Evolutionary conservation across 2,113 vertebrate genomes (phyloP), one percentile per base, ranked within the genome.

Genomic region (Mustela lutreola): DNA sequence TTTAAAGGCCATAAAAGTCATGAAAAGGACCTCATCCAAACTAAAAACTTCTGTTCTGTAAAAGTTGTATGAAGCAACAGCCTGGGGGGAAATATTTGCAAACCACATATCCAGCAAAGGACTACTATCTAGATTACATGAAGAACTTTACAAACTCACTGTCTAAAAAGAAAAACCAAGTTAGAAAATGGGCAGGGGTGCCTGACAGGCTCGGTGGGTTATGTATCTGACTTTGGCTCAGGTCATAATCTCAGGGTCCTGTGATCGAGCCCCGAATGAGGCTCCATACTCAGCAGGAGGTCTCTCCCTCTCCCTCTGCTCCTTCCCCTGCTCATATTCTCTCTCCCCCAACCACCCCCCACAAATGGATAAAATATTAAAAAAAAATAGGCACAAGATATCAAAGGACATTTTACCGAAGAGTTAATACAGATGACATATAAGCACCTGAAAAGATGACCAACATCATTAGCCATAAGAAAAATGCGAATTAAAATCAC

Each of bases 1-100:
- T 45, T 22, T 15, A 96, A 75, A 93, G 50, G 45, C 82, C 3
- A 95, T 97, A 87, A 83, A 89, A 96, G 81, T 58, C 76, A 97
- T 33, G 0, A 97, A 75, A 18, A 42, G 26, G 56, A 50, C 31
- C 50, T 85, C 39, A 81, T 24, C 22, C 80, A 92, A 94, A 63
- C 42, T 4, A n/a, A 89, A 75, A 75, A 31, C 31, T 58, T 63
- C 73, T 78, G 21, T 42, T 62, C 45, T 14, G 1, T 76, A 33
- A 79, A 70, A 89, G 80, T 36, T 63, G 48, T 16, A 11, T 28
- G 26, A 93, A 63, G 26, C 75, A 60, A 88, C 5, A 62, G 14
- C 76, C n/a, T 1, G 8, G 31, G 36, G 91, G 14, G 73, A 78
- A 56, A 50, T 24, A 84, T 70, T 45, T 70, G n/a, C 22, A 87